Conservation (phyloP, 1,140 invertebrate species). For the Anadara kagoshimensis region DNA sequence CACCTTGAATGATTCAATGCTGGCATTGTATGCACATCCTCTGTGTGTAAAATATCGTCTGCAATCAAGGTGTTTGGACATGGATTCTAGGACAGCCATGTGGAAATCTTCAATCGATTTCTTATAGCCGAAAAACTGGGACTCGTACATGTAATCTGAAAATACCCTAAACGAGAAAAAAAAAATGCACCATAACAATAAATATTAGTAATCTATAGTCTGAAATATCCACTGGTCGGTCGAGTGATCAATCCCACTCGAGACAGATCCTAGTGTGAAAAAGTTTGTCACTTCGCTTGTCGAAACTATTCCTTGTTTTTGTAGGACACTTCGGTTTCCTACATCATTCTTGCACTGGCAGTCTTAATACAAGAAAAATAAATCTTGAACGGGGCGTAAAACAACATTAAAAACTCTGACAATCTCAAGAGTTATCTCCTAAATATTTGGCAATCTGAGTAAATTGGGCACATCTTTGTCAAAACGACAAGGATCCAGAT, state of each 20-base stretch:
- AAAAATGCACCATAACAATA: background rate
- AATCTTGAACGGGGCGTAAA: too few relatives aligned
- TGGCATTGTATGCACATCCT: slow-evolving; percentile 13
- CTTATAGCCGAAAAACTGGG: slow-evolving; percentile 18
- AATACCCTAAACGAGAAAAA: slow-evolving; percentile 9
- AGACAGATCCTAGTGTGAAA: background rate
- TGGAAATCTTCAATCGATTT: slow-evolving; percentile 15
- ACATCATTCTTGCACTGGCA: background rate
- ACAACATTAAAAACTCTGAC: too few relatives aligned
- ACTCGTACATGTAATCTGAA: slow-evolving; percentile 20
- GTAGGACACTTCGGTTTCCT: background rate
- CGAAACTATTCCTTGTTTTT: background rate
- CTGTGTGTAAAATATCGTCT: slow-evolving; percentile 12
- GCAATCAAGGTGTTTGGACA: slow-evolving; percentile 4
- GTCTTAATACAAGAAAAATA: too few relatives aligned
- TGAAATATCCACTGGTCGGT: background rate
- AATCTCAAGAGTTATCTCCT: too few relatives aligned
- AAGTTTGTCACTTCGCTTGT: background rate
- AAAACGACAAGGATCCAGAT: too few relatives aligned
- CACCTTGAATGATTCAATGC: slow-evolving; percentile 10
- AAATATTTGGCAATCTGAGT: too few relatives aligned
- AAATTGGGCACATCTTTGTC: too few relatives aligned
- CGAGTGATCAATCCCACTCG: background rate
- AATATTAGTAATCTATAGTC: too few relatives aligned
- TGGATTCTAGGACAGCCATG: slow-evolving; percentile 10